Evolutionary conservation across 2,888 invertebrate genomes (phyloP).

Genomic region (Cataglyphis livida): DNA sequence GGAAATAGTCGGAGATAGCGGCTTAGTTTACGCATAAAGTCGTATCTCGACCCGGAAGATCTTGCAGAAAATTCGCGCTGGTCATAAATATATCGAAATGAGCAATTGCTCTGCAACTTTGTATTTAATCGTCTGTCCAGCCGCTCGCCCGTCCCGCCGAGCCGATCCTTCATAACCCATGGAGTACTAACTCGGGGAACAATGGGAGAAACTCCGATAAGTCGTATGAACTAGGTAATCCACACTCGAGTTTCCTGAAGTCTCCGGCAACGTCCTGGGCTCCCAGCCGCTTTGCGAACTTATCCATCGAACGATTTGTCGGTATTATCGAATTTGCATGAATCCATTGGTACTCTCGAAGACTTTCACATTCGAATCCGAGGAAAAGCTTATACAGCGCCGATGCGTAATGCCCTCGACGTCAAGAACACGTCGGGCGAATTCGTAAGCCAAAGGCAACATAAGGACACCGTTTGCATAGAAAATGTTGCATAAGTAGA

Average conservation of each 20-base stretch:
- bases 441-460: conserved; percentile 63
- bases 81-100: conserved; percentile 54
- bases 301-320: conserved; percentile 71
- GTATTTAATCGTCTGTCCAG: conserved; percentile 67
- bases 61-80: conserved; percentile 55
- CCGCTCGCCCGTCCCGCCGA: conserved; percentile 25
- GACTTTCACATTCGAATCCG: conserved; percentile 53
- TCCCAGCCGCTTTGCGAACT: conserved; percentile 63
- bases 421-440: conserved; percentile 51
- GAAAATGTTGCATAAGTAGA: conserved; percentile 54
- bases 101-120: conserved; percentile 66
- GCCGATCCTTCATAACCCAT: conserved; percentile 68
- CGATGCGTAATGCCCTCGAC: conserved; percentile 29
- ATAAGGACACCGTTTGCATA: conserved; percentile 62
- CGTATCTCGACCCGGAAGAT: conserved; percentile 49
- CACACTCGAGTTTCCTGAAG: conserved; percentile 67
- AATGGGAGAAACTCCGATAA: conserved; percentile 73
- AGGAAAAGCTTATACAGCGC: conserved; percentile 40
- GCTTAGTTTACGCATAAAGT: conserved; percentile 1
- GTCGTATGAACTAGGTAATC: conserved; percentile 75
- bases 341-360: conserved; percentile 59
- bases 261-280: conserved; percentile 55
- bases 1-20: conserved; percentile 17
- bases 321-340: conserved; percentile 74
- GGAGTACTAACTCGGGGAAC: conserved; percentile 68